Base-by-base conservation (phyloP, 1,140 invertebrate species). In the Drosophila triauraria region DNA sequence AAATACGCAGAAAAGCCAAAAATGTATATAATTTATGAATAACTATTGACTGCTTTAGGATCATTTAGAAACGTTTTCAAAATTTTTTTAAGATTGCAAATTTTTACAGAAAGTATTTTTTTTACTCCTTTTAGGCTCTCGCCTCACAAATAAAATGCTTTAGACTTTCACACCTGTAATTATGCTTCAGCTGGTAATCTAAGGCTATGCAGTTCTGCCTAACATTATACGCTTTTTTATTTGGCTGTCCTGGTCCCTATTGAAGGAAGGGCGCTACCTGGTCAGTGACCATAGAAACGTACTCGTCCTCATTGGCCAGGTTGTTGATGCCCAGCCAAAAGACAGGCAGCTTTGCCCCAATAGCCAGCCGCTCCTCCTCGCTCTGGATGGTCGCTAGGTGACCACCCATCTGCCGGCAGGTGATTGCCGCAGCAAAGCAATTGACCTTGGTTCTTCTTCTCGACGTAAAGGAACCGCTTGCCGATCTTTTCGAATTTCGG, bases 371-470 rank as follows among this genome's bases (percentile, higher is more conserved):
- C n/a, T 53, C 50, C 50, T 53, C 50, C 1, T 53, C 50, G 17
- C 30, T 53, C 12, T 53, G 50, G 7, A 53, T 53, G 12, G n/a
- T 53, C 1, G 50, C 50, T 17, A 53, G 30, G 35, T 35, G 30
- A 17, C 50, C 50, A 20, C 50, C 50, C 0, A 53, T 53, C 12
- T 35, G 27, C 1, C 30, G 50, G 10, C 50, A 53, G 6, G 30
- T 53, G 0, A 35, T 10, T 13, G 2, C 30, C 12, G 50, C 50
- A 20, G 50, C 50, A 1, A 53, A 53, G 30, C 50, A 53, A 53
- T 53, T 53, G 6, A 20, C 6, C 3, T 4, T 12, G 4, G 32
- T 53, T 35, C n/a, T 8, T 17, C 30, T 2, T 53, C 13, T 30
- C 32, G 12, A 53, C 20, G 50, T 53, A 53, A 20, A 53, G 20